Percentiles rank a stretch among this genome's conserved stretches.
phyloP scores from a whole-genome alignment of 2,888 invertebrate species.

The Xestoiulus laeticollis region DNA sequence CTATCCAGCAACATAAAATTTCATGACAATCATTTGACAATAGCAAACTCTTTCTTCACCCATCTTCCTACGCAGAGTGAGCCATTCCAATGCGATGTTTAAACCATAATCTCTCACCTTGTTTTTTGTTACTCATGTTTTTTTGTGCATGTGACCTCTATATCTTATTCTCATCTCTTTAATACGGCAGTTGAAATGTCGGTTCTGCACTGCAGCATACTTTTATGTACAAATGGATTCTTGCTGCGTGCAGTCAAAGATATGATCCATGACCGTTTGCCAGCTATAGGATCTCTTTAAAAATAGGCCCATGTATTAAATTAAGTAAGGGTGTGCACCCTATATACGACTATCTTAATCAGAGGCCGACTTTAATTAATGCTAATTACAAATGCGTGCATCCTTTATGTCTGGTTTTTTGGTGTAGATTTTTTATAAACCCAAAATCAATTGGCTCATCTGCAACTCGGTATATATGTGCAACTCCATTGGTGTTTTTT shows the following conservation, averaged over 20 bases:
- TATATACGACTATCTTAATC: background rate
- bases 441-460: background rate
- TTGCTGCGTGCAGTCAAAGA: background rate
- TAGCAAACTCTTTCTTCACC: too few relatives aligned
- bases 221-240: background rate
- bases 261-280: constrained; percentile 37
- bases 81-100: too few relatives aligned
- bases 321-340: constrained; percentile 14
- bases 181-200: background rate
- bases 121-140: background rate
- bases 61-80: too few relatives aligned
- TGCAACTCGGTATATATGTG: background rate
- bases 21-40: background rate
- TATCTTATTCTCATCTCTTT: background rate
- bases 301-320: background rate
- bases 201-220: background rate
- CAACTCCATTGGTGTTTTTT: too few relatives aligned
- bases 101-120: background rate
- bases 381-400: background rate
- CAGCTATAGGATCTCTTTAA: background rate
- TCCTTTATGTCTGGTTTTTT: background rate
- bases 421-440: background rate
- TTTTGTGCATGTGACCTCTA: background rate
- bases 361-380: background rate
- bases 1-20: background rate